Conservation (phyloP, 1,140 invertebrate species). For the Leucophenga varia region DNA sequence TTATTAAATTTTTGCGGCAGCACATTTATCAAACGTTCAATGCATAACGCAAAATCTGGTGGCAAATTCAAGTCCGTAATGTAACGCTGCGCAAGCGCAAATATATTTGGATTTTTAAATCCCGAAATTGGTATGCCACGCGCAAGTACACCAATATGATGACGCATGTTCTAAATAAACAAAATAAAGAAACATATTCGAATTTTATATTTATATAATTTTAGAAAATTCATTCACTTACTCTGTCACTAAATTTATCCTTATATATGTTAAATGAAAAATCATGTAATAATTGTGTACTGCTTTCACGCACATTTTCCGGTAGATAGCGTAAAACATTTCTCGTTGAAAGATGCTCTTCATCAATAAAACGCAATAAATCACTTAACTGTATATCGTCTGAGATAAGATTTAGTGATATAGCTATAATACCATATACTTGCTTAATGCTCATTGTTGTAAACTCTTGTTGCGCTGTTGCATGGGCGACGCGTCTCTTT, state of each 20-base stretch:
- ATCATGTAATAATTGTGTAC: too few relatives aligned
- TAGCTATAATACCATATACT: conserved; percentile 53
- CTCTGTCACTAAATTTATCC: background rate
- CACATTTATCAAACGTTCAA: conserved; percentile 48
- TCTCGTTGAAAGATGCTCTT: conserved; percentile 63
- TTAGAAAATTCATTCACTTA: too few relatives aligned
- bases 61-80: conserved; percentile 63
- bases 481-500: background rate
- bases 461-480: conserved; percentile 5
- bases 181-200: too few relatives aligned
- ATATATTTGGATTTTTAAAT: conserved; percentile 59
- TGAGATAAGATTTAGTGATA: conserved; percentile 61
- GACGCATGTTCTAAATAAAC: conserved; percentile 2
- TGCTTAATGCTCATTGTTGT: conserved; percentile 25
- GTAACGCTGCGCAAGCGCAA: conserved; percentile 57
- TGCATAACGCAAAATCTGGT: conserved; percentile 39
- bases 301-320: conserved; percentile 47
- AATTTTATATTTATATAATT: background rate
- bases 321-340: conserved; percentile 62
- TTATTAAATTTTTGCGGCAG: conserved; percentile 55
- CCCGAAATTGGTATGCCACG: conserved; percentile 28
- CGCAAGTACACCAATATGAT: conserved; percentile 15
- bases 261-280: too few relatives aligned
- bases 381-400: conserved; percentile 63
- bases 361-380: conserved; percentile 62